Percentiles rank a stretch among this genome's conserved stretches.
Conservation (phyloP, 2,888 invertebrate species). For the Metalampra italica region DNA sequence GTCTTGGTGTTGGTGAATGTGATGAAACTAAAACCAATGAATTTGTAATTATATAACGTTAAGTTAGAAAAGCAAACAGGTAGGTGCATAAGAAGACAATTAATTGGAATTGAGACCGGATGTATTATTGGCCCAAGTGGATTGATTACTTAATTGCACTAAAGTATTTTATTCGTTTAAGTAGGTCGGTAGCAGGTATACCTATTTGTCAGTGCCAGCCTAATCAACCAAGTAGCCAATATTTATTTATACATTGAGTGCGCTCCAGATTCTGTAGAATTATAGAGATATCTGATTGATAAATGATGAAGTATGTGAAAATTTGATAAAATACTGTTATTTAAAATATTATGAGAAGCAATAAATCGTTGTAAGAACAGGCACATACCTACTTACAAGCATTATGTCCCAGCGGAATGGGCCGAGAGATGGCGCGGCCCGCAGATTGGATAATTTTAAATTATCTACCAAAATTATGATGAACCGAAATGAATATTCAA, state of each 20-base stretch:
- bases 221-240: slow-evolving; percentile 4
- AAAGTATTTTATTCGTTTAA: slow-evolving; percentile 13
- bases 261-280: too few relatives aligned
- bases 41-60: not conserved
- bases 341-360: slow-evolving; percentile 52
- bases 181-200: slow-evolving; percentile 13
- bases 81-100: not conserved
- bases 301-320: slow-evolving; percentile 11
- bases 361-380: slow-evolving; percentile 51
- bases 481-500: slow-evolving; percentile 75
- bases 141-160: slow-evolving; percentile 43
- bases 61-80: too few relatives aligned
- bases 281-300: not conserved
- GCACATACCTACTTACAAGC: too few relatives aligned
- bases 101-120: slow-evolving; percentile 42
- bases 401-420: not conserved
- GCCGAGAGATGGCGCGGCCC: slow-evolving; percentile 27
- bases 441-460: slow-evolving; percentile 70
- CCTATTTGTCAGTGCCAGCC: slow-evolving; percentile 15
- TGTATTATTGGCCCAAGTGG: slow-evolving; percentile 42
- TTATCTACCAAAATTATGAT: slow-evolving; percentile 73
- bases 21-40: not conserved
- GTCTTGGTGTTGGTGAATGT: not conserved
- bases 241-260: not conserved
- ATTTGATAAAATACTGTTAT: slow-evolving; percentile 4